Evolutionary conservation across 2,797 vertebrate genomes (phyloP).

Genomic region (Phoebastria nigripes): DNA sequence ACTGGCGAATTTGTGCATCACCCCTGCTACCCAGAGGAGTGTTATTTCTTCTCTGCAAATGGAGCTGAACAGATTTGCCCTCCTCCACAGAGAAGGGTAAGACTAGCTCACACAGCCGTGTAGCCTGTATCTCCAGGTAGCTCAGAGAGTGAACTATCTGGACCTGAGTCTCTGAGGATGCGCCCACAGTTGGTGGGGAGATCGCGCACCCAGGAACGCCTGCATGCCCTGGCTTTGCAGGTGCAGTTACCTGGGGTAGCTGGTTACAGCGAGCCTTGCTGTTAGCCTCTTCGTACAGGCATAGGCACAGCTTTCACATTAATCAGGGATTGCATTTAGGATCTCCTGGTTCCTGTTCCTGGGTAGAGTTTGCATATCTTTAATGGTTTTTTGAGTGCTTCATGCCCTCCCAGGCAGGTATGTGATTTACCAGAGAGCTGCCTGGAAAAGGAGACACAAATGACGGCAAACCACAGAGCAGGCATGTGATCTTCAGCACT

Average conservation of each 20-base stretch:
- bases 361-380: not conserved
- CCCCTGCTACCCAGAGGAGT: not conserved
- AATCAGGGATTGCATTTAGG: not conserved
- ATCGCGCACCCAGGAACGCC: not conserved
- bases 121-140: not conserved
- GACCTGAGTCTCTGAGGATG: not conserved
- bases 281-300: not conserved
- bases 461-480: not conserved
- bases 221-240: accelerated
- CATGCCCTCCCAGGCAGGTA: not conserved
- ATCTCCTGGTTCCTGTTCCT: not conserved
- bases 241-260: not conserved
- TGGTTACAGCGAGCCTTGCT: not conserved
- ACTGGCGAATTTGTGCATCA: not conserved
- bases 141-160: not conserved
- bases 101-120: not conserved
- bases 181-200: not conserved
- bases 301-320: not conserved
- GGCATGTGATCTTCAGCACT: not conserved
- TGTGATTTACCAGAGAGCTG: not conserved
- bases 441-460: not conserved
- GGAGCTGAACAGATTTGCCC: not conserved
- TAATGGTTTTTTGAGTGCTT: not conserved
- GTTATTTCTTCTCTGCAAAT: not conserved
- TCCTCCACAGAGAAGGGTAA: not conserved